Conservation (phyloP, 2,797 vertebrate species). For the Spinibarbus caldwelli region DNA sequence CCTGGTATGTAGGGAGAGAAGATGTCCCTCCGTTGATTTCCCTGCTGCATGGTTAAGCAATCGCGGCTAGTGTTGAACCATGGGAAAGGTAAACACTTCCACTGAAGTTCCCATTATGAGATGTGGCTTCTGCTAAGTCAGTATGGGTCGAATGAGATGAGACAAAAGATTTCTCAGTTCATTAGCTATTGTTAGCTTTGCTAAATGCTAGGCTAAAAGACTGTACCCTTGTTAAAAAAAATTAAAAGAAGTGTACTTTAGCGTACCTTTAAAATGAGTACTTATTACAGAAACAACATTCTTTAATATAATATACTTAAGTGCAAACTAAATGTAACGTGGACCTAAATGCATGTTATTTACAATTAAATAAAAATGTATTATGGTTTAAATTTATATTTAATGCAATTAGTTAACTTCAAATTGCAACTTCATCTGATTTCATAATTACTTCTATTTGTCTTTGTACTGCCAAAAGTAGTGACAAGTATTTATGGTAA, state of each 20-base stretch:
- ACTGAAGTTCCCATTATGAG: conserved; percentile 35
- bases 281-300: background rate
- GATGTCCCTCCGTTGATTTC: conserved; percentile 63
- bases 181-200: conserved; percentile 46
- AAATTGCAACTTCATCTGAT: no score
- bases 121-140: conserved; percentile 29
- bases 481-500: background rate
- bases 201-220: background rate
- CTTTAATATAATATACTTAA: no score
- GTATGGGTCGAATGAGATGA: conserved; percentile 21
- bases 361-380: background rate
- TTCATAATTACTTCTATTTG: no score
- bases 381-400: background rate
- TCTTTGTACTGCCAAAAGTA: background rate
- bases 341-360: background rate
- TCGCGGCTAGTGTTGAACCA: conserved; percentile 69
- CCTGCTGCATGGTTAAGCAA: conserved; percentile 66
- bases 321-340: no score
- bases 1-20: conserved; percentile 62
- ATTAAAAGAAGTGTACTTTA: background rate
- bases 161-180: conserved; percentile 27
- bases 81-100: conserved; percentile 68
- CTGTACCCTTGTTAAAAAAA: background rate
- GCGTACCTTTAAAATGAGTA: background rate
- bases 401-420: background rate